Conservation (phyloP, 2,888 invertebrate genomes). For the Clusia tigrina region DNA sequence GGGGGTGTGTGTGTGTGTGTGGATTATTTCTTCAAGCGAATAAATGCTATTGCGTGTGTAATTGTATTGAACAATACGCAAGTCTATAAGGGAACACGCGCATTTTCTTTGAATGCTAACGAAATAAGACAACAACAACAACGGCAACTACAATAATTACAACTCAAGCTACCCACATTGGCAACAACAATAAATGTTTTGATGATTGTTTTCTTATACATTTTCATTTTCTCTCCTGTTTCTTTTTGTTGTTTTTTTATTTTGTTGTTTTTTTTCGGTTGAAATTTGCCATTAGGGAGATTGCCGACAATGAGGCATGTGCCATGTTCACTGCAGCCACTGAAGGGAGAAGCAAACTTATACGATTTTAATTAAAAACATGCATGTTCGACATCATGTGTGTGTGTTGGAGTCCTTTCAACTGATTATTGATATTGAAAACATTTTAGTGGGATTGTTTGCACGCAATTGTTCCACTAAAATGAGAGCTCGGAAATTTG, state of each 20-base stretch:
- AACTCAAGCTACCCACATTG: neutral
- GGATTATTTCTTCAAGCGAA: neutral
- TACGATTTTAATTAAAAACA: slow-evolving; percentile 4
- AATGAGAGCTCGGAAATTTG: no score
- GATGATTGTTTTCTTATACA: neutral
- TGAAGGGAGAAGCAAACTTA: neutral
- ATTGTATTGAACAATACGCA: slow-evolving; percentile 10
- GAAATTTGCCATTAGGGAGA: neutral
- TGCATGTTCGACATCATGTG: no score
- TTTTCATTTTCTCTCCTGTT: neutral
- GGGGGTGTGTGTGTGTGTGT: slow-evolving; percentile 25
- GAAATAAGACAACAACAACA: neutral
- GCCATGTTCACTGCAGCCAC: no score
- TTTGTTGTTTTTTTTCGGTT: neutral
- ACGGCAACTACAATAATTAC: neutral
- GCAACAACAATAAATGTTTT: neutral
- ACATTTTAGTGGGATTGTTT: no score
- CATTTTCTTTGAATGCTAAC: neutral
- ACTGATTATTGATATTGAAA: no score
- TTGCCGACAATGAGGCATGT: neutral
- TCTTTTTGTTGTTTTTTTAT: neutral
- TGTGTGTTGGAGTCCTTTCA: neutral
- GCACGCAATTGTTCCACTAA: no score
- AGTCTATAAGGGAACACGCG: no score
- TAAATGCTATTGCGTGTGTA: neutral